Evolutionary conservation across 2,113 vertebrate species (phyloP).

Genomic region (Micromys minutus): DNA sequence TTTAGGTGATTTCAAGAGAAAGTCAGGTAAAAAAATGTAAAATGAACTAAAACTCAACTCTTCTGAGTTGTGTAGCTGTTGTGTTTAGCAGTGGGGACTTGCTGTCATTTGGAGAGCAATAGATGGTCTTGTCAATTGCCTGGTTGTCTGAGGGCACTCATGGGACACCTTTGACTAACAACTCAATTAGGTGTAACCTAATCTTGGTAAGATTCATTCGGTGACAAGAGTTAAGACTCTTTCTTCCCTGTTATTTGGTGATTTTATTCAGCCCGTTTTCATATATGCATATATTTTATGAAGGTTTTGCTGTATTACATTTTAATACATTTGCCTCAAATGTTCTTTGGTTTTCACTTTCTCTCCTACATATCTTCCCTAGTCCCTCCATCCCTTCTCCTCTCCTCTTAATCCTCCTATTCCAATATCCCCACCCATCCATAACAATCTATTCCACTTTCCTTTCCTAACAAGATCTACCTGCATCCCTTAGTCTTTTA

Average conservation of each 20-base stretch:
- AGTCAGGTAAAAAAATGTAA: neutral
- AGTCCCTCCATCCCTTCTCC: neutral
- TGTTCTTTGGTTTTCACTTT: neutral
- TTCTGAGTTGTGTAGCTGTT: neutral
- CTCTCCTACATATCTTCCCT: neutral
- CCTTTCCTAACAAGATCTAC: neutral
- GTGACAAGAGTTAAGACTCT: neutral
- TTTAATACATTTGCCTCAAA: neutral
- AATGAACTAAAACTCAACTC: slow-evolving; percentile 40
- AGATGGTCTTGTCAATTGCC: neutral
- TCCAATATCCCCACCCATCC: neutral
- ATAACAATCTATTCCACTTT: neutral
- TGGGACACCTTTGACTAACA: neutral
- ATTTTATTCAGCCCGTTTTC: neutral
- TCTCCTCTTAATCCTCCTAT: neutral
- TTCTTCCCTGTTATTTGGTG: neutral
- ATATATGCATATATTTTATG: neutral
- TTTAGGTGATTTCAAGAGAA: slow-evolving; percentile 3
- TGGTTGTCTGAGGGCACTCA: neutral
- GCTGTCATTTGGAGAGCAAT: neutral
- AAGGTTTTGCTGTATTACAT: neutral
- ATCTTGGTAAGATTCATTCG: neutral
- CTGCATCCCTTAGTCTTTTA: neutral
- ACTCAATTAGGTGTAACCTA: neutral
- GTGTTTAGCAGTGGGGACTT: neutral